Evolutionary conservation across 2,888 invertebrate species (phyloP).

Genomic region (Cecidostiba fungosa): DNA sequence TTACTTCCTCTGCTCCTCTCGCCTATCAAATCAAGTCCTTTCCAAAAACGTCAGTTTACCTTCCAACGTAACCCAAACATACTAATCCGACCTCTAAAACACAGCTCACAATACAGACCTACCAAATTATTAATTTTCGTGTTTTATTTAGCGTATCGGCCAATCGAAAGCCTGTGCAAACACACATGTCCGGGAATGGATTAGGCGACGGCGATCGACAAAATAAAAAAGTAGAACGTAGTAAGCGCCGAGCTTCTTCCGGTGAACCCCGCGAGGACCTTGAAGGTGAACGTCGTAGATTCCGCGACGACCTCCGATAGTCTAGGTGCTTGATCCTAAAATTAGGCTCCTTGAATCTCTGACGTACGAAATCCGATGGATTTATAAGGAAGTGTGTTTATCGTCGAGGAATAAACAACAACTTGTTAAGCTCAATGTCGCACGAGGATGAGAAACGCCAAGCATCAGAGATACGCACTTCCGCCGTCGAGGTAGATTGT

Average conservation of each 20-base stretch:
- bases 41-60: neutral
- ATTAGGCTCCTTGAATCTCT: constrained; percentile 1
- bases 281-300: constrained; percentile 13
- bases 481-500: too few relatives aligned
- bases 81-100: neutral
- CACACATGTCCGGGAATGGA: neutral
- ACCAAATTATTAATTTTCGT: neutral
- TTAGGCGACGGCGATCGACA: constrained; percentile 2
- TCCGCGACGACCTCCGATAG: neutral
- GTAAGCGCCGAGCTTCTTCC: neutral
- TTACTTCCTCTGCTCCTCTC: neutral
- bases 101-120: too few relatives aligned
- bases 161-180: neutral
- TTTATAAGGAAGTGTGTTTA: constrained; percentile 10
- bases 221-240: neutral
- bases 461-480: too few relatives aligned
- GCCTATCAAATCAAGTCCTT: neutral
- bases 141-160: neutral
- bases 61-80: neutral
- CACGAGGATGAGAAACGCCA: too few relatives aligned
- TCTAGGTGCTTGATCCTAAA: neutral
- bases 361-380: neutral
- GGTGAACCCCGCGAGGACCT: constrained; percentile 10
- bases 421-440: neutral
- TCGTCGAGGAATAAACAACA: neutral